Conservation (phyloP, 2,888 invertebrate species). For the Drosophila dives region DNA sequence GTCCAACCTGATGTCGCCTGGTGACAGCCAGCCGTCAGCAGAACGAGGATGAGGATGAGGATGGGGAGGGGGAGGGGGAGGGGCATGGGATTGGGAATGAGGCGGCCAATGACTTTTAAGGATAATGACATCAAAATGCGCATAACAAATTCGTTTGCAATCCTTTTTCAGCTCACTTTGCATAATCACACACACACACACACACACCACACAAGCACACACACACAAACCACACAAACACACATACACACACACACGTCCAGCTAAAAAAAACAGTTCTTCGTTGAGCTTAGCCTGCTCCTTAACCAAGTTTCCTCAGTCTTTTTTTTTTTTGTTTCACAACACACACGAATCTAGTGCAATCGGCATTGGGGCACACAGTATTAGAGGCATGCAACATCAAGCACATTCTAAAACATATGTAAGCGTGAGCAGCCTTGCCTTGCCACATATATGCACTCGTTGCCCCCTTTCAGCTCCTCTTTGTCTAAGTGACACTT, state of each 20-base stretch:
- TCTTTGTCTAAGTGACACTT: slow-evolving; percentile 6
- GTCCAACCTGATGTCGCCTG: slow-evolving; percentile 33
- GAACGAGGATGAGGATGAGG: slow-evolving; percentile 16
- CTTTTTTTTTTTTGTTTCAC: background rate
- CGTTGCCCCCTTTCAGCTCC: background rate
- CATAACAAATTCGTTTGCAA: slow-evolving; percentile 75
- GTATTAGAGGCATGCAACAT: slow-evolving; percentile 8
- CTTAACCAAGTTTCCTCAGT: background rate
- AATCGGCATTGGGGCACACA: slow-evolving; percentile 22
- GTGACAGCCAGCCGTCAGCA: slow-evolving; percentile 2
- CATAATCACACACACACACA: slow-evolving; percentile 49
- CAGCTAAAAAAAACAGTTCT: slow-evolving; percentile 18
- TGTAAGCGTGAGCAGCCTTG: background rate
- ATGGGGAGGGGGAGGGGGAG: slow-evolving; percentile 13
- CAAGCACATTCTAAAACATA: slow-evolving; percentile 33
- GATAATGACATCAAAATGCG: slow-evolving; percentile 77
- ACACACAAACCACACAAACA: slow-evolving; percentile 1
- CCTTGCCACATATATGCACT: slow-evolving; percentile 1
- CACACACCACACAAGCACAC: background rate
- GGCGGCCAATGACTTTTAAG: slow-evolving; percentile 72
- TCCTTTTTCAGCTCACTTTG: slow-evolving; percentile 70
- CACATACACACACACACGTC: slow-evolving; percentile 14
- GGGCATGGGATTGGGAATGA: background rate
- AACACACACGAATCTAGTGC: slow-evolving; percentile 15
- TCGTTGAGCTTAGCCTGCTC: background rate